These are phyloP conservation scores for Eupithecia inturbata DNA, from an alignment of 2,888 invertebrate genomes.

Conservation along the genomic window DNA sequence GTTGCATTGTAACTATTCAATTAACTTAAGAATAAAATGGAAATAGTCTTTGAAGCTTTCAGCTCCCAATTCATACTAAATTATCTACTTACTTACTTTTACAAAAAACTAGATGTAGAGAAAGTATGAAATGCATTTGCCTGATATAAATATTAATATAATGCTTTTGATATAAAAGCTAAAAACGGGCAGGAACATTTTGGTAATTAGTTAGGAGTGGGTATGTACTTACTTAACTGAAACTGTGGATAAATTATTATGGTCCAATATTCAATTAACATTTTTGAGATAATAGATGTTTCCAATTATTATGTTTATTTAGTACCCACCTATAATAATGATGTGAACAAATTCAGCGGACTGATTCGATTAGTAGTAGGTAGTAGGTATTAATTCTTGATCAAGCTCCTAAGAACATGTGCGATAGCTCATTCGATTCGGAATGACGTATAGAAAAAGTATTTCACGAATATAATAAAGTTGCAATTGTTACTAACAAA, in stretches of 20 bases:
- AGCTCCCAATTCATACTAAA: neutral
- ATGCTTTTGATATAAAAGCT: neutral
- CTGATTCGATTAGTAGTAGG: neutral
- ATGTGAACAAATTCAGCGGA: neutral
- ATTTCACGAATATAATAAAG: too few relatives aligned
- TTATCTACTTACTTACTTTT: too few relatives aligned
- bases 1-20: neutral
- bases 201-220: neutral
- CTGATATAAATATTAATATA: neutral
- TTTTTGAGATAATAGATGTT: neutral
- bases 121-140: neutral
- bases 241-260: neutral
- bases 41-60: neutral
- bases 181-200: neutral
- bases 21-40: neutral
- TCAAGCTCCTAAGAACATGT: too few relatives aligned
- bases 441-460: too few relatives aligned
- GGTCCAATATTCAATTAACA: neutral
- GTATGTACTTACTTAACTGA: too few relatives aligned
- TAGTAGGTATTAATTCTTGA: too few relatives aligned
- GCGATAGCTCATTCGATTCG: too few relatives aligned
- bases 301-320: neutral
- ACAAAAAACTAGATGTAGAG: neutral
- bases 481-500: too few relatives aligned
- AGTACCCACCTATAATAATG: neutral